A percentile compares a stretch with the other conserved stretches of the same genome.
These are phyloP conservation scores for Willisornis vidua DNA, from an alignment of 2,113 vertebrate genomes.

Conservation along the genomic window DNA sequence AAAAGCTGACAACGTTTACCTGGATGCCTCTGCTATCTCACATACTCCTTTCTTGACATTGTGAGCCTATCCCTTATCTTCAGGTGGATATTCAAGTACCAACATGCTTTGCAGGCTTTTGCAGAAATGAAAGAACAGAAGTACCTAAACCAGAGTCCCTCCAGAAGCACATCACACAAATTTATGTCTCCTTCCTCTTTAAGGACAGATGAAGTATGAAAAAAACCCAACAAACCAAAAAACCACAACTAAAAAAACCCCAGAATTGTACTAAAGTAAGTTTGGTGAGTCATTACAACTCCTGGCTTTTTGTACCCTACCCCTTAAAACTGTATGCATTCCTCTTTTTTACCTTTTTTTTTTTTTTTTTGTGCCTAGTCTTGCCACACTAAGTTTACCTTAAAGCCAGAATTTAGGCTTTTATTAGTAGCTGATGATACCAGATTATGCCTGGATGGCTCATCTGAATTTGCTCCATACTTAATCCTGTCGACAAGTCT, in stretches of 20 bases:
- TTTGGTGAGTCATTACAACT: not conserved
- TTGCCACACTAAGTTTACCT: not conserved
- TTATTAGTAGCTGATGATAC: not conserved
- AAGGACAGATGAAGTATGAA: not conserved
- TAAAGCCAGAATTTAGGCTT: not conserved
- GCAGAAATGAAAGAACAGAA: not conserved
- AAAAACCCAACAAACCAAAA: not conserved
- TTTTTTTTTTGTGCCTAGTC: not conserved
- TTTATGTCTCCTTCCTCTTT: not conserved
- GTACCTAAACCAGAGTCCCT: not conserved
- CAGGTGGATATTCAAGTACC: not conserved
- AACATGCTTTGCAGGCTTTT: not conserved
- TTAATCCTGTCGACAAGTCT: not conserved
- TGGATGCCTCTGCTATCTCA: not conserved
- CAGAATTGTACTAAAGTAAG: not conserved
- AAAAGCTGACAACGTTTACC: not conserved
- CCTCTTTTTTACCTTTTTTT: not conserved
- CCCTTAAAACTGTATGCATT: not conserved
- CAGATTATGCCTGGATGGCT: not conserved
- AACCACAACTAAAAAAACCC: not conserved
- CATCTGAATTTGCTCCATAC: not conserved
- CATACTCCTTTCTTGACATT: not conserved
- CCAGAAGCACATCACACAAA: not conserved
- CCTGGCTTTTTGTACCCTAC: not conserved
- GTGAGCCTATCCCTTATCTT: not conserved